A percentile compares a stretch with the other conserved stretches of the same genome.
phyloP scores from a whole-genome alignment of 1,140 invertebrate genomes.

The Diorhabda carinulata region DNA sequence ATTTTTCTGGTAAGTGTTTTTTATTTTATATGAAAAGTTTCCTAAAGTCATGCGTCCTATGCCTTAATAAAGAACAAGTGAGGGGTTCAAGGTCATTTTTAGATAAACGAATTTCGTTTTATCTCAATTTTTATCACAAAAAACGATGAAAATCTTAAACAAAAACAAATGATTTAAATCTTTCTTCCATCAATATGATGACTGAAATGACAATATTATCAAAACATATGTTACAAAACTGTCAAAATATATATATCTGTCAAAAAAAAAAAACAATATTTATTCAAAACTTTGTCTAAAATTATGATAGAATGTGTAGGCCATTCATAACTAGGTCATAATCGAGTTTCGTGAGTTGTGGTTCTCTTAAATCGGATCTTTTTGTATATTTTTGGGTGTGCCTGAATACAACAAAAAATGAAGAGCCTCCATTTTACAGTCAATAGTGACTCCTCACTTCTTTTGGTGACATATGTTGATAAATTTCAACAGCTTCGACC shows the following conservation, averaged over 20 bases:
- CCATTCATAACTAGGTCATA: not conserved
- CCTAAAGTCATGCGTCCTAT: constrained; percentile 14
- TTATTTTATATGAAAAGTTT: constrained; percentile 3
- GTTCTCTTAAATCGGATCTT: not conserved
- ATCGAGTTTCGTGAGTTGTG: not conserved
- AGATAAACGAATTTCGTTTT: not conserved
- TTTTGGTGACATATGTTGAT: too few relatives aligned
- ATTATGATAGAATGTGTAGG: too few relatives aligned
- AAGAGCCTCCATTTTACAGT: too few relatives aligned
- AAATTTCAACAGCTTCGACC: too few relatives aligned
- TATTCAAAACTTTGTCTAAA: too few relatives aligned
- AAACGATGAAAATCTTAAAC: not conserved
- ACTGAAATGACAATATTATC: too few relatives aligned
- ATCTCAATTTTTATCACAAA: not conserved
- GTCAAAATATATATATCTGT: not conserved
- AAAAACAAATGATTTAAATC: too few relatives aligned
- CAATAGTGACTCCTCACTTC: too few relatives aligned
- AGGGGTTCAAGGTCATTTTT: constrained; percentile 3
- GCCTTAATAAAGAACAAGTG: constrained; percentile 10
- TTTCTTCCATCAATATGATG: too few relatives aligned
- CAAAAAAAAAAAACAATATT: too few relatives aligned
- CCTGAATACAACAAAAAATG: not conserved
- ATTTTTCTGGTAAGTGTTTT: constrained; percentile 33
- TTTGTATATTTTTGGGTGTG: not conserved
- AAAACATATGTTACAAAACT: not conserved